These are phyloP conservation scores for Elgaria multicarinata DNA, from an alignment of 2,113 vertebrate species.

Conservation along the genomic window DNA sequence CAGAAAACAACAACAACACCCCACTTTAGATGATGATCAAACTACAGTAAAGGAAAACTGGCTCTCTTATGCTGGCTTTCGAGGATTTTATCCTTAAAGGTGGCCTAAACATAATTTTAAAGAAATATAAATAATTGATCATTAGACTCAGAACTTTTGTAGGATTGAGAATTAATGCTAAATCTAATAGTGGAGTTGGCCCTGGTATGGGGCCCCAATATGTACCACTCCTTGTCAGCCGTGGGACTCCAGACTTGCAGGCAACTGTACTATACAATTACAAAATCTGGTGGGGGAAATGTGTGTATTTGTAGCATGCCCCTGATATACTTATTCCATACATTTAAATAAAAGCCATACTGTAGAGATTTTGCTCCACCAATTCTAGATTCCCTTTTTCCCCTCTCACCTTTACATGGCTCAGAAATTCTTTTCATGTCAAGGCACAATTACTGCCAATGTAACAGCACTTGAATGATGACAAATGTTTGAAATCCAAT, in stretches of 20 bases:
- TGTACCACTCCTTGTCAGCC: background rate
- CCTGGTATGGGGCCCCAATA: no score
- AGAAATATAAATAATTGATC: no score
- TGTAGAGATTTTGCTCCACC: background rate
- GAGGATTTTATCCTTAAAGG: no score
- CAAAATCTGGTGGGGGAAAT: background rate
- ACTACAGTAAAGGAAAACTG: background rate
- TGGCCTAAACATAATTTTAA: no score
- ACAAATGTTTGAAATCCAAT: constrained; percentile 22
- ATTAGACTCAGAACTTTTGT: background rate
- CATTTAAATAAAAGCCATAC: background rate
- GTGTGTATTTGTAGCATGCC: background rate
- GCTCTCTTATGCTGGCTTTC: background rate
- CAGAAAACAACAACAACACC: no score
- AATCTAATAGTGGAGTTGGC: background rate
- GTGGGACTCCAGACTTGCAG: background rate
- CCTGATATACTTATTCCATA: background rate
- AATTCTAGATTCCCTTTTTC: background rate
- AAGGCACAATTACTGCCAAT: background rate
- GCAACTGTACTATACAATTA: background rate
- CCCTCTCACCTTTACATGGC: background rate
- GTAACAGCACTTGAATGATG: background rate
- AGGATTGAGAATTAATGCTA: background rate
- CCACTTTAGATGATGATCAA: no score
- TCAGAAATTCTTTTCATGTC: constrained; percentile 12